Percentiles rank a stretch among this genome's conserved stretches.
phyloP scores from a whole-genome alignment of 2,888 invertebrate genomes.

The Osmoderma eremita region DNA sequence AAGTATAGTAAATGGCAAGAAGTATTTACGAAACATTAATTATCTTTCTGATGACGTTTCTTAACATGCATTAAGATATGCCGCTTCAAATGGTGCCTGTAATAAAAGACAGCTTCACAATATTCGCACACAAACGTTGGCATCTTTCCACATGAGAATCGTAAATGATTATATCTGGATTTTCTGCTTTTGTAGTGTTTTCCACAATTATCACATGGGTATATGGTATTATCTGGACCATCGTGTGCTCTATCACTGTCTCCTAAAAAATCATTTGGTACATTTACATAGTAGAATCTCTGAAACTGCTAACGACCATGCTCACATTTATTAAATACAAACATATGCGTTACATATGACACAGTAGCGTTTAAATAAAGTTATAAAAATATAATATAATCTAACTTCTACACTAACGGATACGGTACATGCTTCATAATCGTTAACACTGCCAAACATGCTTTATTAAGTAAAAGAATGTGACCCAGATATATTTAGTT shows the following conservation, averaged over 20 bases:
- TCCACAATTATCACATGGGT: slow-evolving; percentile 61
- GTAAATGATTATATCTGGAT: slow-evolving; percentile 51
- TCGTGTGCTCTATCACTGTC: slow-evolving; percentile 8
- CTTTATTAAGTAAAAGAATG: no score
- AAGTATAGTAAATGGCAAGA: slow-evolving; percentile 3
- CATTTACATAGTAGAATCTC: neutral
- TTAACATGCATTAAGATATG: slow-evolving; percentile 43
- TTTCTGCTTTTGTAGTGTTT: slow-evolving; percentile 51
- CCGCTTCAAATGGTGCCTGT: slow-evolving; percentile 50
- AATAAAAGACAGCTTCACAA: slow-evolving; percentile 52
- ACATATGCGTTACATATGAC: no score
- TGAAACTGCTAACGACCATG: neutral
- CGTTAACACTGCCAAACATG: no score
- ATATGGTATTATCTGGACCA: slow-evolving; percentile 20
- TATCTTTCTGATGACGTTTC: slow-evolving; percentile 3
- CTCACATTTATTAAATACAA: slow-evolving; percentile 2
- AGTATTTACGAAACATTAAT: slow-evolving; percentile 4
- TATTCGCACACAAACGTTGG: slow-evolving; percentile 50
- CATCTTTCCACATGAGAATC: slow-evolving; percentile 53
- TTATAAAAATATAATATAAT: no score
- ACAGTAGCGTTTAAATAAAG: no score
- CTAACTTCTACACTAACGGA: no score
- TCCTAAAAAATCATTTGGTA: slow-evolving; percentile 19
- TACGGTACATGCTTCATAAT: no score
- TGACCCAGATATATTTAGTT: no score